Base-by-base conservation (phyloP, 1,140 invertebrate genomes). In the Hyles vespertilio region DNA sequence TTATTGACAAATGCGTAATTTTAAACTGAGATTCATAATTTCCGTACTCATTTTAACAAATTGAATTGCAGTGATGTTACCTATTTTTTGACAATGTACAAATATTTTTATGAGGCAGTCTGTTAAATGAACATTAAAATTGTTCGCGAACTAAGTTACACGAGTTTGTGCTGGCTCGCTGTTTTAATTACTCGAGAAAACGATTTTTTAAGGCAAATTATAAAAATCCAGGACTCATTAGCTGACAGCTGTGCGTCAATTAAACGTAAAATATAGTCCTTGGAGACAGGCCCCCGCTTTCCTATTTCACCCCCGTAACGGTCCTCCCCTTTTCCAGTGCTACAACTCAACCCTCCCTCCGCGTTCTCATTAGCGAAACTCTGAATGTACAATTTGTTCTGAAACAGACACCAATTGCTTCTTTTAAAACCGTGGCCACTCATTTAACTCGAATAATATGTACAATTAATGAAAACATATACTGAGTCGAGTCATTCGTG, bases 201-300 rank as follows among this genome's bases (percentile, higher is more conserved):
- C 45, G 22, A 12, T 44, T 54, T 63, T 63, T 59, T 33, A 51
- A 59, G 49, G 61, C 46, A 57, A 60, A 50, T 65, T 60, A 60
- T 58, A 67, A 74, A 79, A 84, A 82, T 78, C 73, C 66, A 76
- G 72, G 73, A 79, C 81, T 82, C 77, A 81, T 82, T 83, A 84
- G 68, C 67, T 79, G 81, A 84, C 78, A 81, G 76, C 73, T 75
- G 72, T 65, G 79, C 75, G 76, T 84, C 81, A 84, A 82, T 82
- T 84, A 86, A 84, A 82, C 79, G 74, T 82, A 79, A 85, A 85
- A 85, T 85, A 85, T 85, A 75, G 82, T 74, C 74, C 74, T 76
- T 63, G 69, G 78, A 73, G 75, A 72, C 65, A 71, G 59, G 60
- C 51, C 48, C 11, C 34, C 65, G 58, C 51, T 43, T 43, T 48